Percentiles rank a stretch among this genome's conserved stretches.
Conservation (phyloP, 2,888 invertebrate species). For the Agrotis clavis region DNA sequence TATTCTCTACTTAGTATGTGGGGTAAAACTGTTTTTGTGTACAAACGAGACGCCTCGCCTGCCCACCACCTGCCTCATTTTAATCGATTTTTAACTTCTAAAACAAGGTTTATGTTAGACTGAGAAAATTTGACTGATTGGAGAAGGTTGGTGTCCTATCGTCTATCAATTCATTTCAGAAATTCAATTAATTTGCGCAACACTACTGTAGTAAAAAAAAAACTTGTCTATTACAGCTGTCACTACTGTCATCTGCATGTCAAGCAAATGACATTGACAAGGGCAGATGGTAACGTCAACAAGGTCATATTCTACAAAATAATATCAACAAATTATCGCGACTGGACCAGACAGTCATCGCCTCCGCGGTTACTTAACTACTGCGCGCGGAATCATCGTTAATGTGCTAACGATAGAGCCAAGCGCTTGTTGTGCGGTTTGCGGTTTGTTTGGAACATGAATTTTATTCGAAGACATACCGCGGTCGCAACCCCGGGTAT, state of each 20-base stretch:
- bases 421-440: conserved; percentile 26
- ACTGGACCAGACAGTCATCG: conserved; percentile 28
- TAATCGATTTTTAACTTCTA: too few relatives aligned
- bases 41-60: too few relatives aligned
- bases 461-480: conserved; percentile 72
- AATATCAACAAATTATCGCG: conserved; percentile 55
- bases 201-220: too few relatives aligned
- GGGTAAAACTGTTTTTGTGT: too few relatives aligned
- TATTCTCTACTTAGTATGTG: too few relatives aligned
- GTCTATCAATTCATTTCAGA: too few relatives aligned
- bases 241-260: conserved; percentile 1
- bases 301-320: conserved; percentile 30
- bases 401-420: conserved; percentile 49
- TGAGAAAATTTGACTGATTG: too few relatives aligned
- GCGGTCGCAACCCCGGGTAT: conserved; percentile 65
- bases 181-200: too few relatives aligned
- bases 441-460: conserved; percentile 72
- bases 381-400: conserved; percentile 22
- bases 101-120: too few relatives aligned
- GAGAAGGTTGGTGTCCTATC: too few relatives aligned
- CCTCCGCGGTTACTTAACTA: conserved; percentile 43
- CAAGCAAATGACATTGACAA: background rate
- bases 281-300: conserved; percentile 30
- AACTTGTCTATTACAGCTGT: conserved; percentile 1
- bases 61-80: too few relatives aligned